These are phyloP conservation scores for Chrysochloris asiatica DNA, from an alignment of 2,113 vertebrate genomes.

Conservation along the genomic window DNA sequence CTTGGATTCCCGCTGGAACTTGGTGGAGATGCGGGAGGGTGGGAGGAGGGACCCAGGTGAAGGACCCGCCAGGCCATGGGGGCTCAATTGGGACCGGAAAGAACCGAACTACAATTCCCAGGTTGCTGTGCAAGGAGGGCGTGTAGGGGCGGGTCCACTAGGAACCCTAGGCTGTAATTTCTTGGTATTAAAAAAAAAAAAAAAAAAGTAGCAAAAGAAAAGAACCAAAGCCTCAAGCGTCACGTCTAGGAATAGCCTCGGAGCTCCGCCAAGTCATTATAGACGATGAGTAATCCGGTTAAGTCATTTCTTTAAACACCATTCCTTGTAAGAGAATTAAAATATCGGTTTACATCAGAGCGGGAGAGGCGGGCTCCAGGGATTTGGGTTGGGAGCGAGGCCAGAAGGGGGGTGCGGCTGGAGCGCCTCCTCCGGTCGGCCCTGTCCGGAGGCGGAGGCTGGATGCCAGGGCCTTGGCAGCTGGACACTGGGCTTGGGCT, in stretches of 20 bases:
- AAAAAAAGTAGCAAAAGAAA: constrained; percentile 27
- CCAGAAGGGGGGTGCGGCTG: constrained; percentile 42
- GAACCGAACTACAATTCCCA: constrained; percentile 75
- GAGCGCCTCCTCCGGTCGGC: background rate
- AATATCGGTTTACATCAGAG: constrained; percentile 80
- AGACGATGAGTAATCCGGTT: constrained; percentile 84
- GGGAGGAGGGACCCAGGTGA: background rate
- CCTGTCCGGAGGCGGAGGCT: background rate
- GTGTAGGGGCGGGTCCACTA: background rate
- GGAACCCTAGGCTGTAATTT: constrained; percentile 64
- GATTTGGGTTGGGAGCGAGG: background rate
- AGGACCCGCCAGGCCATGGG: too few species aligned
- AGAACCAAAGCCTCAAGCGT: constrained; percentile 80
- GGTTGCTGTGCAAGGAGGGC: background rate
- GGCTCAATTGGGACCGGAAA: rapidly evolving
- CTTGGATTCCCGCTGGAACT: too few species aligned
- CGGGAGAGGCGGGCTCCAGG: constrained; percentile 31
- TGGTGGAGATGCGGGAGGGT: rapidly evolving
- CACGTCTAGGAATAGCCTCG: constrained; percentile 83
- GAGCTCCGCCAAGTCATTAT: constrained; percentile 81
- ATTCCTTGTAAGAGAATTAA: constrained; percentile 82
- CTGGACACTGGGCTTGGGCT: background rate
- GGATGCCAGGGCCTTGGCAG: background rate
- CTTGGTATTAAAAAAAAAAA: constrained; percentile 57
- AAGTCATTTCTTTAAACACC: constrained; percentile 84